Evolutionary conservation across 2,113 vertebrate species (phyloP).

Genomic region (Holacanthus passer): DNA sequence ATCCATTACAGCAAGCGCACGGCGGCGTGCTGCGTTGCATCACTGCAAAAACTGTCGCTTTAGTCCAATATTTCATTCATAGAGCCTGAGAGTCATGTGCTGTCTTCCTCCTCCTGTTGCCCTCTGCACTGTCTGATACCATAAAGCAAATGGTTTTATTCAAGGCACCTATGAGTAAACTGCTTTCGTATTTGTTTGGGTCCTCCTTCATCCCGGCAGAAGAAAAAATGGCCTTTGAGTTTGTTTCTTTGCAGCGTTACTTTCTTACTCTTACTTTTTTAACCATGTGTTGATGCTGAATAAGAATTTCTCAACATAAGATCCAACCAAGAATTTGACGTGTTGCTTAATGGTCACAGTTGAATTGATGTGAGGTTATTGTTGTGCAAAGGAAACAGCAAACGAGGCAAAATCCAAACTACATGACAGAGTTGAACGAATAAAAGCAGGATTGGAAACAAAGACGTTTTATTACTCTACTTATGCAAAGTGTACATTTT

Average conservation of each 20-base stretch:
- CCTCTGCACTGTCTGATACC: not conserved
- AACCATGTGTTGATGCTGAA: not conserved
- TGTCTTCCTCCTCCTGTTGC: slow-evolving; percentile 6
- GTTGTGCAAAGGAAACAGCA: not conserved
- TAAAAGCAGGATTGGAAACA: not conserved
- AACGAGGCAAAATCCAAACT: not conserved
- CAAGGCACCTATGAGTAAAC: not conserved
- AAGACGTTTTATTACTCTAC: not conserved
- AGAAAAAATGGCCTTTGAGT: not conserved
- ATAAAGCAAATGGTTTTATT: not conserved
- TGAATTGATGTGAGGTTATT: not conserved
- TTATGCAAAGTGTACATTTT: not conserved
- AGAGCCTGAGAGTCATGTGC: not conserved
- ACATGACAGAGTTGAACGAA: not conserved
- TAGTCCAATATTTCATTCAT: slow-evolving; percentile 14
- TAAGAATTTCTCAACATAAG: not conserved
- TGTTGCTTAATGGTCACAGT: not conserved
- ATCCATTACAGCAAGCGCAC: slow-evolving; percentile 33
- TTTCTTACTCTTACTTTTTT: no score
- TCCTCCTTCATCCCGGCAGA: not conserved
- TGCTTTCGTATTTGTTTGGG: not conserved
- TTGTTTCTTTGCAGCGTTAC: not conserved
- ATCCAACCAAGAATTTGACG: not conserved
- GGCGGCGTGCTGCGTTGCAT: slow-evolving; percentile 5
- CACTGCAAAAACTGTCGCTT: not conserved